Evolutionary conservation across 2,797 vertebrate species (phyloP), one percentile per base, ranked within the genome.

Genomic region (Tokudaia muenninki): DNA sequence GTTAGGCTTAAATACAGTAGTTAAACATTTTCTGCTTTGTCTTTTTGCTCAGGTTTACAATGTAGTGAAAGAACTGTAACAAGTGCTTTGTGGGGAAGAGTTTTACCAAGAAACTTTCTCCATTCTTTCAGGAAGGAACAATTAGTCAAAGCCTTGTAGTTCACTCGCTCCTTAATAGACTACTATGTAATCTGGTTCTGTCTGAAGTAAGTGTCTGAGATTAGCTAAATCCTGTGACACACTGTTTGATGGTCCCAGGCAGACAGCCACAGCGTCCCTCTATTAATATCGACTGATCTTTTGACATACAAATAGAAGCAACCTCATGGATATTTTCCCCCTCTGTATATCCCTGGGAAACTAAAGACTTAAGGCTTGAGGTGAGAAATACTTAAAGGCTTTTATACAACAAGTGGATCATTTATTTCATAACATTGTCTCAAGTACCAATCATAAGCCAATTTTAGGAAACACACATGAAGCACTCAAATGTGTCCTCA

Each of bases 241-340:
- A 87, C 80, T 93, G 77, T 91, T 50, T 75, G 94, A 91, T 31
- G 26, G 91, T 79, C 70, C 47, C 65, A 70, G 94, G 96, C 96
- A 97, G 55, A 83, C 63, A 87, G 86, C 65, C 97, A 94, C 2
- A 44, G 87, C 59, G 50, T 41, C 87, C 87, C 37, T 84, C 93
- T 96, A 94, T 96, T 96, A 96, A 95, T 96, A 93, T 91, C 95
- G 91, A 90, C 59, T 92, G 91, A 96, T 94, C 82, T 97, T 97
- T 96, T 34, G 5, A 90, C 70, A 95, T 91, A 93, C 65, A 94
- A 96, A 92, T 50, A 91, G 63, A 92, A 83, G n/a, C 70, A 91
- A 80, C 47, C 22, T 8, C 16, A 7, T 37, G 72, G 55, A 12
- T 72, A 50, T 96, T 89, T 91, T 41, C 47, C 31, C 59, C 52